These are phyloP conservation scores for Acheta domesticus DNA, from an alignment of 2,888 invertebrate genomes.

Conservation along the genomic window DNA sequence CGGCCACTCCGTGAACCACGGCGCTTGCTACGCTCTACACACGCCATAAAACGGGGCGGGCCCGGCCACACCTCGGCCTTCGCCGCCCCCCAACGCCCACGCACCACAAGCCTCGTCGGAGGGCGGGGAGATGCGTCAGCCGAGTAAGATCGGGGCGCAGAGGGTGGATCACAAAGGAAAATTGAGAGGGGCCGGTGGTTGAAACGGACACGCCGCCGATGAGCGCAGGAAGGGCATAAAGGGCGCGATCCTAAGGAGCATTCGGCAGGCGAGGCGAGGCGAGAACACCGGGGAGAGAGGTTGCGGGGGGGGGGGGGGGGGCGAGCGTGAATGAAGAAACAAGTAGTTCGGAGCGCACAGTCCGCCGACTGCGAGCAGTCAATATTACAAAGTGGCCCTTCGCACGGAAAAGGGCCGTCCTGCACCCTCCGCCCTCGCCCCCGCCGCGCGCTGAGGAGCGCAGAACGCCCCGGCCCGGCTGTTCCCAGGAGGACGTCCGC, in stretches of 20 bases:
- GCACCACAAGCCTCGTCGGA: neutral
- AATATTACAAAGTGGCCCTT: neutral
- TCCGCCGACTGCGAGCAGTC: neutral
- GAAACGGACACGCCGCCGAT: neutral
- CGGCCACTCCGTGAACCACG: neutral
- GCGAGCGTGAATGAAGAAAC: no score
- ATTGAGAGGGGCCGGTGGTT: neutral
- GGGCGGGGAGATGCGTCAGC: neutral
- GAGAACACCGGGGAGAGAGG: no score
- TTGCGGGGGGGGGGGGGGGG: no score
- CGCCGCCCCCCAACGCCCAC: neutral
- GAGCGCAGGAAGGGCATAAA: neutral
- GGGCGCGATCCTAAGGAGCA: no score
- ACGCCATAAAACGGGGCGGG: constrained; percentile 6
- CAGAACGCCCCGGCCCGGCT: neutral
- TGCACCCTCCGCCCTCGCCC: neutral
- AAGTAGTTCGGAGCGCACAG: neutral
- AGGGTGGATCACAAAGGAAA: neutral
- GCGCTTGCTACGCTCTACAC: neutral
- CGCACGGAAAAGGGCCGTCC: neutral
- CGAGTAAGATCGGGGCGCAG: neutral
- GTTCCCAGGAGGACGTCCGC: neutral
- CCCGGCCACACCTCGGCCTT: neutral
- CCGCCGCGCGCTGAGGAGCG: neutral
- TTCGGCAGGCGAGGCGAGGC: no score